phyloP scores from a whole-genome alignment of 2,113 vertebrate genomes.

The Notothenia coriiceps region DNA sequence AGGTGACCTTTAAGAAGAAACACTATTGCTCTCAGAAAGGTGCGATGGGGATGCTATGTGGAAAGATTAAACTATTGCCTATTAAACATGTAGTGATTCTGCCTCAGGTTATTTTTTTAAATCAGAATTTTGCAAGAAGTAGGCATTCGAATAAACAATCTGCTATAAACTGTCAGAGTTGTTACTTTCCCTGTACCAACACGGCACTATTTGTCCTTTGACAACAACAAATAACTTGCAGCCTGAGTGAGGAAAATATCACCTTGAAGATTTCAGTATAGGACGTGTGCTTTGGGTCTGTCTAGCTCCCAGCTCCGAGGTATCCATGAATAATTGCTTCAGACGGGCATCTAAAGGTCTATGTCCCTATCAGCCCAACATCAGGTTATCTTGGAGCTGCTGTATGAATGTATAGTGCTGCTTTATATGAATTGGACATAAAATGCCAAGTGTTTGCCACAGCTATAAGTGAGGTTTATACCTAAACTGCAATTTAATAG shows the following conservation, averaged over 20 bases:
- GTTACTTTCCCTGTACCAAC: background rate
- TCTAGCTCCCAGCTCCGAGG: conserved; percentile 24
- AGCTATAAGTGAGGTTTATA: background rate
- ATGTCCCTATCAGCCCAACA: conserved; percentile 16
- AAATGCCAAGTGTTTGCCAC: conserved; percentile 10
- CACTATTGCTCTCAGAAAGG: too few relatives aligned
- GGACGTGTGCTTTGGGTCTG: conserved; percentile 1
- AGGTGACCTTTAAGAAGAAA: too few relatives aligned
- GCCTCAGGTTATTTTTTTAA: background rate
- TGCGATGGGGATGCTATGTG: too few relatives aligned
- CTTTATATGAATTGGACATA: background rate
- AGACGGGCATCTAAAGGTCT: conserved; percentile 44
- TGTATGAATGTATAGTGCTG: conserved; percentile 25
- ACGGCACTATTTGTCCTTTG: background rate
- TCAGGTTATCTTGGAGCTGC: conserved; percentile 31
- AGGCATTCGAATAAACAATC: background rate
- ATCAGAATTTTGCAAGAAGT: background rate
- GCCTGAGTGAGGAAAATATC: background rate
- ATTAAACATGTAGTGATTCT: background rate
- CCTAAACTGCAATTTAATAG: background rate
- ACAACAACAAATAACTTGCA: conserved; percentile 12
- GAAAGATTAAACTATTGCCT: background rate
- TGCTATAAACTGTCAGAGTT: background rate
- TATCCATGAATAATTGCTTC: conserved; percentile 61
- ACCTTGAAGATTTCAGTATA: conserved; percentile 39